Conservation (phyloP, 2,113 vertebrate genomes). For the Laticauda colubrina region DNA sequence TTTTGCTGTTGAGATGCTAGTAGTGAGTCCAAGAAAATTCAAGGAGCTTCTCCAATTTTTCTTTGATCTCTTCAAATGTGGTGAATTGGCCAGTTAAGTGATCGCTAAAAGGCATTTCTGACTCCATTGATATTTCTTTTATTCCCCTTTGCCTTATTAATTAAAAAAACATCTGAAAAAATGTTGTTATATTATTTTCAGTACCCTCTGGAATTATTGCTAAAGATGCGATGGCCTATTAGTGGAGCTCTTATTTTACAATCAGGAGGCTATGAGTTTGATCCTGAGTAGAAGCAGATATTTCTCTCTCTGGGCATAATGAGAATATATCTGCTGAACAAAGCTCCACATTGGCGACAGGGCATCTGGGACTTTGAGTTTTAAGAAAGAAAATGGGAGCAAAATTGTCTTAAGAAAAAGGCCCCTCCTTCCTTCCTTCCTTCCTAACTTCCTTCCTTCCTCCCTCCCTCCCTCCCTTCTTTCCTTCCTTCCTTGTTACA, state of each 20-base stretch:
- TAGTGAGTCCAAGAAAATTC: no score
- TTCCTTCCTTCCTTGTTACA: not conserved
- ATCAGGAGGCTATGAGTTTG: no score
- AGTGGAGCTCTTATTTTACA: no score
- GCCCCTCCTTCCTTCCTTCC: no score
- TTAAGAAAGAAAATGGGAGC: not conserved
- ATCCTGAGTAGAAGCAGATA: no score
- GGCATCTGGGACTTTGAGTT: not conserved
- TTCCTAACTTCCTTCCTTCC: not conserved
- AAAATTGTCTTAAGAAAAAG: not conserved
- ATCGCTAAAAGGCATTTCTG: not conserved
- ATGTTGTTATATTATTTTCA: not conserved
- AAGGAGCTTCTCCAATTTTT: not conserved
- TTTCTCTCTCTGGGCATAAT: no score
- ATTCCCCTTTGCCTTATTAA: not conserved
- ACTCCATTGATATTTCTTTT: not conserved
- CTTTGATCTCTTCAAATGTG: not conserved
- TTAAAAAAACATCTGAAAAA: not conserved
- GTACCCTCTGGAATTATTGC: not conserved
- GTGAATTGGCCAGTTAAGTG: not conserved
- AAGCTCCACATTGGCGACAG: no score
- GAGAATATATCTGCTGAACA: no score
- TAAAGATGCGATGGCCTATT: not conserved
- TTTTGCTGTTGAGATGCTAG: not conserved
- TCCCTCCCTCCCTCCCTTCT: no score